phyloP scores from a whole-genome alignment of 2,113 vertebrate species.

The Festucalex cinctus region DNA sequence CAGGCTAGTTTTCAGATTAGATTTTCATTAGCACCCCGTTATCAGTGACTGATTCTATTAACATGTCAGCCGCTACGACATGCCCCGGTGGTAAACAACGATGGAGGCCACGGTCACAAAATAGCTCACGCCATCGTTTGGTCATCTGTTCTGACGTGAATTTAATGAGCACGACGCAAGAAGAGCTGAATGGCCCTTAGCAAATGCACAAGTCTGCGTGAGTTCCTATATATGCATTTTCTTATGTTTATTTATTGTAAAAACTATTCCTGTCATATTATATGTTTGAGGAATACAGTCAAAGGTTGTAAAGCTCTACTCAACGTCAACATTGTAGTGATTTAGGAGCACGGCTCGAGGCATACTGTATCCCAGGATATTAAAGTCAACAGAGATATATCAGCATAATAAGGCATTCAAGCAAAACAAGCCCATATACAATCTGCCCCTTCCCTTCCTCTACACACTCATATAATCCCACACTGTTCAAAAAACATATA shows the following conservation, averaged over 20 bases:
- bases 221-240: constrained; percentile 10
- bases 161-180: constrained; percentile 46
- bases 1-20: constrained; percentile 55
- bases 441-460: constrained; percentile 21
- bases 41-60: constrained; percentile 66
- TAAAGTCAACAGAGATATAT: constrained; percentile 67
- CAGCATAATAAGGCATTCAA: constrained; percentile 62
- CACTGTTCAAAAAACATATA: constrained; percentile 4
- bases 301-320: constrained; percentile 35
- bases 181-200: constrained; percentile 27
- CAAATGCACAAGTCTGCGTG: constrained; percentile 13
- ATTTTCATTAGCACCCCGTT: constrained; percentile 66
- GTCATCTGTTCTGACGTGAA: constrained; percentile 41
- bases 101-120: constrained; percentile 23
- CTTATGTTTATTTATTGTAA: constrained; percentile 19
- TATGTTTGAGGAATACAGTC: constrained; percentile 46
- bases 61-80: constrained; percentile 46
- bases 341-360: constrained; percentile 65
- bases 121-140: constrained; percentile 26
- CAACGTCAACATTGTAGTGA: constrained; percentile 46
- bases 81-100: constrained; percentile 43
- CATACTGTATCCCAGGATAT: constrained; percentile 51
- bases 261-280: constrained; percentile 19
- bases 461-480: constrained; percentile 1
- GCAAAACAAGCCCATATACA: constrained; percentile 43